Percentiles rank a stretch among this genome's conserved stretches.
Conservation (phyloP, 2,888 invertebrate genomes). For the Lymantria monacha region DNA sequence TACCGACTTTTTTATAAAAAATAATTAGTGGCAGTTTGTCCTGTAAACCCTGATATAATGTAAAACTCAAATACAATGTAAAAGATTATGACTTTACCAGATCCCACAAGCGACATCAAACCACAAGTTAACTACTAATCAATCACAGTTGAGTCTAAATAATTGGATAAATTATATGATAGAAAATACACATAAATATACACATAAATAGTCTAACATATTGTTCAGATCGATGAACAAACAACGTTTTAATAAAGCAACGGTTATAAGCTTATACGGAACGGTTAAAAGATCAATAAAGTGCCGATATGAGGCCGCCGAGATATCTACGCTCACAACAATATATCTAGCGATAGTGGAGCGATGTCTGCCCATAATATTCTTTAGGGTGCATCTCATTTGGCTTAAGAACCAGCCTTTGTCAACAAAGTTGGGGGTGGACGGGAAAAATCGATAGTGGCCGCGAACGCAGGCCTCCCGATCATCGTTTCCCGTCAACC, state of each 20-base stretch:
- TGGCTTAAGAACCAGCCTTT: constrained; percentile 82
- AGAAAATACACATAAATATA: background rate
- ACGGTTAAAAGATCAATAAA: constrained; percentile 70
- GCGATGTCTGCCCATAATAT: constrained; percentile 82
- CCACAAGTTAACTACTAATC: no score
- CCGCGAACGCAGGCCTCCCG: constrained; percentile 73
- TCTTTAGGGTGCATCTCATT: constrained; percentile 83
- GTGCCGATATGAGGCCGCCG: constrained; percentile 59
- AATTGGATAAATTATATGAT: no score
- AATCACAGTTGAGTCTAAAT: no score
- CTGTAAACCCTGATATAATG: no score
- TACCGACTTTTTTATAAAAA: no score
- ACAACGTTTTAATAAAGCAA: constrained; percentile 48
- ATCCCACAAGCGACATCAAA: no score
- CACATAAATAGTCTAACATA: constrained; percentile 17
- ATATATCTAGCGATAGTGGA: constrained; percentile 70
- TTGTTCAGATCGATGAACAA: constrained; percentile 25
- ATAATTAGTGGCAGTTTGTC: no score
- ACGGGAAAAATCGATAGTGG: constrained; percentile 44
- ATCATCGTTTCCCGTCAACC: constrained; percentile 63
- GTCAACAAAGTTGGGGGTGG: constrained; percentile 79
- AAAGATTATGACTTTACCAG: no score
- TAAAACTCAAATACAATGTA: no score
- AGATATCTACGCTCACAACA: constrained; percentile 58
- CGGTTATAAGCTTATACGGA: constrained; percentile 39